These are phyloP conservation scores for Mesocentrotus franciscanus DNA, from an alignment of 53 echinoderm and acorn worm species.

Conservation along the genomic window DNA sequence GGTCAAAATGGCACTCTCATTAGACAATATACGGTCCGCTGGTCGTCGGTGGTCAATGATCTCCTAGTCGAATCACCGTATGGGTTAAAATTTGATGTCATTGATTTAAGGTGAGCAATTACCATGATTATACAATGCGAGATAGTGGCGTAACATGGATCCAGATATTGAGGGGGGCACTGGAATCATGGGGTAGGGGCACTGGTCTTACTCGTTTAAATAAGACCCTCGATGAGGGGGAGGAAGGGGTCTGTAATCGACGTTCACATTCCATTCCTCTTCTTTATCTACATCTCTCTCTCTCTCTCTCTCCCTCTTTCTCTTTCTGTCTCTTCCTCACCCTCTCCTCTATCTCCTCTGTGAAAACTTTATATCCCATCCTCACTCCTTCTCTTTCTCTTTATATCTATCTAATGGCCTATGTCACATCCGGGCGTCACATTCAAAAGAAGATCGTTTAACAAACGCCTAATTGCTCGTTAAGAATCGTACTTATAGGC, in stretches of 20 bases:
- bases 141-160: too few species aligned
- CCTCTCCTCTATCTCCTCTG: neutral
- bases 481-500: neutral
- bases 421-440: too few species aligned
- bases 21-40: neutral
- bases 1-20: neutral
- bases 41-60: neutral
- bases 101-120: too few species aligned
- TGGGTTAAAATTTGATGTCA: too few species aligned
- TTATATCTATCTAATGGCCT: neutral
- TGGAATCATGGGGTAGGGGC: too few species aligned
- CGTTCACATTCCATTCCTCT: neutral
- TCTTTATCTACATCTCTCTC: neutral
- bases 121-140: too few species aligned
- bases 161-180: neutral
- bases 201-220: too few species aligned
- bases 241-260: too few species aligned
- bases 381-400: neutral
- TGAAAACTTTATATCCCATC: neutral
- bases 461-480: neutral
- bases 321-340: neutral
- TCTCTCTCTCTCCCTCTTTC: neutral
- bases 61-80: too few species aligned
- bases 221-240: too few species aligned
- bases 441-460: neutral